Evolutionary conservation across 2,888 invertebrate genomes (phyloP).

Genomic region (Rhagium mordax): DNA sequence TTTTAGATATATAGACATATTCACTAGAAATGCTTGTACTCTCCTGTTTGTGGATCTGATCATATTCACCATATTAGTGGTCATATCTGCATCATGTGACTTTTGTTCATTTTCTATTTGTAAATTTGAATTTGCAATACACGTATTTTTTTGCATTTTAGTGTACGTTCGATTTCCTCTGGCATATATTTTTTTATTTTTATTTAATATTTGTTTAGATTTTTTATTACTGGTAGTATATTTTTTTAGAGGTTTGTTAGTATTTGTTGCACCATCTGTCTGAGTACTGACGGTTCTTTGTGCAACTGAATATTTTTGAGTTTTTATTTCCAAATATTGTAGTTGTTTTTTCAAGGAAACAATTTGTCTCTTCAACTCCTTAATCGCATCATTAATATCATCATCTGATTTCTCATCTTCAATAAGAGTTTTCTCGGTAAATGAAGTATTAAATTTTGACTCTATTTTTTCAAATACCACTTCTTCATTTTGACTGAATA

Average conservation of each 20-base stretch:
- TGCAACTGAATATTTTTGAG: not conserved
- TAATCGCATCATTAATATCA: not conserved
- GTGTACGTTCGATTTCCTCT: too few relatives aligned
- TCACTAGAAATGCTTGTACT: too few relatives aligned
- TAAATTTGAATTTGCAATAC: too few relatives aligned
- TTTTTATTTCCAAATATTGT: not conserved
- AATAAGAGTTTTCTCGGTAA: not conserved
- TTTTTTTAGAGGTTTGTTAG: not conserved
- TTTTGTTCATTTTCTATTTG: too few relatives aligned
- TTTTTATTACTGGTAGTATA: not conserved
- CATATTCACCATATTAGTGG: too few relatives aligned
- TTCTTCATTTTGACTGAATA: not conserved
- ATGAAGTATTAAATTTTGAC: not conserved
- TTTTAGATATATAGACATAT: too few relatives aligned
- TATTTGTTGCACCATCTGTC: not conserved
- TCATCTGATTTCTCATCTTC: not conserved
- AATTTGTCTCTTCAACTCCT: not conserved
- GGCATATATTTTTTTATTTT: too few relatives aligned
- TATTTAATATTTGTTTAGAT: too few relatives aligned
- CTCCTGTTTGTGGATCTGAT: too few relatives aligned
- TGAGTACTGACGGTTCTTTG: not conserved
- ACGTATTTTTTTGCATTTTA: too few relatives aligned
- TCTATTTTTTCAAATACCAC: not conserved
- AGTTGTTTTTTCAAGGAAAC: not conserved
- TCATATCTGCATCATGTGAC: too few relatives aligned